phyloP scores from a whole-genome alignment of 1,140 invertebrate species.

The Bombyx mandarina region DNA sequence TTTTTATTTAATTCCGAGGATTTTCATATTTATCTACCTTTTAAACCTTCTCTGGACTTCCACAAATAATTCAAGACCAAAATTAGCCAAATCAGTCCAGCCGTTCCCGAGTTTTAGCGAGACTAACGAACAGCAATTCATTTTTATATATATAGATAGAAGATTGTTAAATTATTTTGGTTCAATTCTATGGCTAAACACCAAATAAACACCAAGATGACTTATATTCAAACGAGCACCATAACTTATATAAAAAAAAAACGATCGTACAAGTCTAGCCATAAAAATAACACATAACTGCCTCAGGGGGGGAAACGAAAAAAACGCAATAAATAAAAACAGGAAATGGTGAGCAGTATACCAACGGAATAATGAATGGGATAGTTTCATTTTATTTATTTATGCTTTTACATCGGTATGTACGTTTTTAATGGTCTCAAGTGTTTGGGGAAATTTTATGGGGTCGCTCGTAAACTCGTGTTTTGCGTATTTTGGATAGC shows the following conservation, averaged over 20 bases:
- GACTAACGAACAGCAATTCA: too few species aligned
- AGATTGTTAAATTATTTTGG: not conserved
- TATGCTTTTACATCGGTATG: not conserved
- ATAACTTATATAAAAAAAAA: too few species aligned
- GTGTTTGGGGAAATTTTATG: not conserved
- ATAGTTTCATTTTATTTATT: slow-evolving; percentile 8
- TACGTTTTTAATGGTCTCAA: slow-evolving; percentile 2
- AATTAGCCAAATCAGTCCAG: too few species aligned
- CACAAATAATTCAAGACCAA: too few species aligned
- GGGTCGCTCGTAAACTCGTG: too few species aligned
- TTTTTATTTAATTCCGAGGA: too few species aligned
- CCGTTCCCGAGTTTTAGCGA: too few species aligned
- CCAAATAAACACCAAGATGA: not conserved
- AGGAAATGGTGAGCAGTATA: slow-evolving; percentile 5
- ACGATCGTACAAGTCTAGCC: slow-evolving; percentile 10
- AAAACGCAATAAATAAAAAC: slow-evolving; percentile 14
- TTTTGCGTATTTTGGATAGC: too few species aligned
- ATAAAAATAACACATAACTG: slow-evolving; percentile 17
- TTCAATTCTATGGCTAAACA: not conserved
- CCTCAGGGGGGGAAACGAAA: slow-evolving; percentile 1
- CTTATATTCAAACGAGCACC: too few species aligned
- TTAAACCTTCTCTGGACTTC: too few species aligned
- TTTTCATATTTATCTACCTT: too few species aligned
- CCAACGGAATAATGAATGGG: slow-evolving; percentile 19
- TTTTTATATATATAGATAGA: too few species aligned